Evolutionary conservation across 2,113 vertebrate species (phyloP).

Genomic region (Corvus cornix): DNA sequence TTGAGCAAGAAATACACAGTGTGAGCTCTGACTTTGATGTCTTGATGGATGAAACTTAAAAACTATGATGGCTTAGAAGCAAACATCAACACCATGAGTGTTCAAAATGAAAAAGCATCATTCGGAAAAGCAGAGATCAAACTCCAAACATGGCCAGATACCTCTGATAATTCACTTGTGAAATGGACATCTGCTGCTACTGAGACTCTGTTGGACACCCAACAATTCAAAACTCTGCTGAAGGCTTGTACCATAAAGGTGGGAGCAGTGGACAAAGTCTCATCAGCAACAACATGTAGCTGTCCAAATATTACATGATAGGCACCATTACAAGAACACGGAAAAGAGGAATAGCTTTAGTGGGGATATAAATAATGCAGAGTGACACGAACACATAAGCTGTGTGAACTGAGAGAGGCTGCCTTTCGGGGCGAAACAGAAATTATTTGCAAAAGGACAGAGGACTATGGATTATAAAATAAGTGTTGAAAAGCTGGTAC

Average conservation of each 20-base stretch:
- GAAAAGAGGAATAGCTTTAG: background rate
- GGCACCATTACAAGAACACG: background rate
- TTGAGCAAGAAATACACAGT: background rate
- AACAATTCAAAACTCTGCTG: background rate
- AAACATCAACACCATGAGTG: background rate
- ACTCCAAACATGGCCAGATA: background rate
- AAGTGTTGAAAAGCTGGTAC: constrained; percentile 39
- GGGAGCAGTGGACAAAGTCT: background rate
- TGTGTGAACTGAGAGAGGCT: constrained; percentile 12
- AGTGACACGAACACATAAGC: background rate
- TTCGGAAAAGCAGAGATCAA: background rate
- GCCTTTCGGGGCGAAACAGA: constrained; percentile 19
- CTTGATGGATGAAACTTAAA: background rate
- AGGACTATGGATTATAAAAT: constrained; percentile 54
- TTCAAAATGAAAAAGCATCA: background rate
- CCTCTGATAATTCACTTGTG: background rate
- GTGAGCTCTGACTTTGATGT: background rate
- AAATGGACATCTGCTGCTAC: background rate
- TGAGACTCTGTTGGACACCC: background rate
- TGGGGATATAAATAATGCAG: constrained; percentile 6
- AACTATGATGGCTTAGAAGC: background rate
- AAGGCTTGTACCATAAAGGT: background rate
- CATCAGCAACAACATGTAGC: background rate
- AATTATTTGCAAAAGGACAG: constrained; percentile 51
- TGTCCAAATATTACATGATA: background rate